Base-by-base conservation (phyloP, 2,113 vertebrate genomes). In the Otocyon megalotis region DNA sequence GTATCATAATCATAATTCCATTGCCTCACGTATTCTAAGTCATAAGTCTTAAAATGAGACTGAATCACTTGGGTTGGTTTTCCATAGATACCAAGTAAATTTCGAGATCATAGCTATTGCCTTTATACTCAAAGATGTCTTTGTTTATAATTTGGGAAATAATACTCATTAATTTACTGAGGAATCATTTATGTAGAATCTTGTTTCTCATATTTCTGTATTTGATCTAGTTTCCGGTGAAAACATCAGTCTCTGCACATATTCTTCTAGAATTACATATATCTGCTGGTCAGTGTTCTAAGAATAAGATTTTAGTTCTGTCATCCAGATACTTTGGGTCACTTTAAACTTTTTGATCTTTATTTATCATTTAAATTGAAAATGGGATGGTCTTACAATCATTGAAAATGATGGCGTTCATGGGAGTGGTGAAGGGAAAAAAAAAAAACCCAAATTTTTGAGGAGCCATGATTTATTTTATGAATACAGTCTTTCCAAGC, bases 151-250 rank as follows among this genome's bases (percentile, higher is more conserved):
- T 72, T 62, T 83, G 48, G n/a, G 28, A 83, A 14, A 8, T 48
- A 56, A 35, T 76, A 60, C 5, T 60, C 30, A 50, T 22, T 90
- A 80, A 82, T 80, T 90, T 79, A 43, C 62, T 54, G 30, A 87
- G n/a, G 48, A 80, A 17, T 62, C 8, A 37, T 86, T 71, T 87
- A 20, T 30, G 11, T 48, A 88, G 20, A 56, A 76, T 72, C 53
- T 48, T 43, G 3, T 56, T 69, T 86, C 37, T 82, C 15, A 35
- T 56, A 82, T 72, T 92, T 76, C 54, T 89, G 32, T 95, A 43
- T 37, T 87, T 90, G 32, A 28, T 71, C 8, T 96, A 48, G 48
- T 83, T 89, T 96, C 87, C 81, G 80, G 43, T 90, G 82, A 65
- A 80, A 58, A 4, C 3, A 53, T 80, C 22, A 43, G n/a, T 5